Evolutionary conservation across 2,113 vertebrate species (phyloP).

Genomic region (Dissostichus mawsoni): DNA sequence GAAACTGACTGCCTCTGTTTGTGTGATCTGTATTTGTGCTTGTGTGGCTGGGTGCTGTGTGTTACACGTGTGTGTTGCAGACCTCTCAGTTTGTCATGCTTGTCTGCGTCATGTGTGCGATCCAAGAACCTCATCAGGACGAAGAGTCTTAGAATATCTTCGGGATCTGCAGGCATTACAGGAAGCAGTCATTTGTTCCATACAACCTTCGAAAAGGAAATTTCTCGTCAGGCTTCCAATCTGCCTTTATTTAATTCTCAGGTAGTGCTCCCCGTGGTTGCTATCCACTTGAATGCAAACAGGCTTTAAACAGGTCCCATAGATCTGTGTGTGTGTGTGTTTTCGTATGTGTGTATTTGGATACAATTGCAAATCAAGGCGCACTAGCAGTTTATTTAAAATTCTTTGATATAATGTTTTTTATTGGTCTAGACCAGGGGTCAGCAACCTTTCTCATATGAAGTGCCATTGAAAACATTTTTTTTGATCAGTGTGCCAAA

Average conservation of each 20-base stretch:
- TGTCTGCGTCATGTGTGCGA: slow-evolving; percentile 63
- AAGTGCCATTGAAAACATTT: no score
- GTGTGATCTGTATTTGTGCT: slow-evolving; percentile 40
- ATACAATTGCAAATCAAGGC: neutral
- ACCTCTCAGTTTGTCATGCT: slow-evolving; percentile 63
- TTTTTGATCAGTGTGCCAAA: no score
- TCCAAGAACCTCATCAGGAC: slow-evolving; percentile 77
- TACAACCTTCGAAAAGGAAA: slow-evolving; percentile 70
- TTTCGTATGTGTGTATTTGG: slow-evolving; percentile 2
- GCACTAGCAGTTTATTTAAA: neutral
- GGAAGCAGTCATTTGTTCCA: slow-evolving; percentile 78
- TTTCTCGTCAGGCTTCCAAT: slow-evolving; percentile 69
- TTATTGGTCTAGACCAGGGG: no score
- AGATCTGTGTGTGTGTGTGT: neutral
- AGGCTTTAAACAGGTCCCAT: slow-evolving; percentile 31
- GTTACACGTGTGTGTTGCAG: slow-evolving; percentile 25
- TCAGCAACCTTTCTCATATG: no score
- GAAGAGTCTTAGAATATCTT: slow-evolving; percentile 74
- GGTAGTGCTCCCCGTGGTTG: slow-evolving; percentile 62
- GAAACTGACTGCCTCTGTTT: slow-evolving; percentile 56
- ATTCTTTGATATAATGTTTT: neutral
- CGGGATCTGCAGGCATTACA: slow-evolving; percentile 77
- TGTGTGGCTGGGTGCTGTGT: slow-evolving; percentile 19
- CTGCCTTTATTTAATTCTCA: slow-evolving; percentile 76
- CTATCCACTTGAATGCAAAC: slow-evolving; percentile 45